A percentile compares a stretch with the other conserved stretches of the same genome.
Conservation (phyloP, 2,888 invertebrate genomes). For the Polyommatus icarus region DNA sequence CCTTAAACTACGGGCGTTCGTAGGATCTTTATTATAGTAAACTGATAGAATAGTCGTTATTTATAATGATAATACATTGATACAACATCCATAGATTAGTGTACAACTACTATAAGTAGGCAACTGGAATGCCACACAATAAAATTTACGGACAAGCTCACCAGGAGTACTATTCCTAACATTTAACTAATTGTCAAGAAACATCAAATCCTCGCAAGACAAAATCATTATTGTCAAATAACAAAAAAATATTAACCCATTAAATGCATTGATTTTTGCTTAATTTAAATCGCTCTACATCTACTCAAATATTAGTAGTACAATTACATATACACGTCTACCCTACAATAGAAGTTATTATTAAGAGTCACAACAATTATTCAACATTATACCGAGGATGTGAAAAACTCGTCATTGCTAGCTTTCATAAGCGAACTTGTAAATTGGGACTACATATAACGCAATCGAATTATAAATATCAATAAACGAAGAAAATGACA, state of each 20-base stretch:
- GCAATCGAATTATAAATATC: constrained; percentile 44
- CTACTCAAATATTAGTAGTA: constrained; percentile 58
- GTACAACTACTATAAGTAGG: constrained; percentile 35
- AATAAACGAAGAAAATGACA: constrained; percentile 34
- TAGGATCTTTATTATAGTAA: constrained; percentile 16
- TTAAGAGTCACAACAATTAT: constrained; percentile 64
- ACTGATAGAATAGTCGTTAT: constrained; percentile 17
- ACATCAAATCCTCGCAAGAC: constrained; percentile 29
- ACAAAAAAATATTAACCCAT: constrained; percentile 52
- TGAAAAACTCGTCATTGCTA: not conserved
- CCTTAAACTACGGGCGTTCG: not conserved
- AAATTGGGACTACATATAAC: constrained; percentile 41
- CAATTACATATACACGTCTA: constrained; percentile 57
- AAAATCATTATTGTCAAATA: constrained; percentile 46
- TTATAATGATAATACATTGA: constrained; percentile 30
- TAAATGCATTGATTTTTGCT: constrained; percentile 66
- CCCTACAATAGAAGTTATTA: constrained; percentile 59
- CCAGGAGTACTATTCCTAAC: constrained; percentile 36
- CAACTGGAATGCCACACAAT: constrained; percentile 38
- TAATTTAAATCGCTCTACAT: constrained; percentile 55
- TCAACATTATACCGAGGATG: constrained; percentile 15
- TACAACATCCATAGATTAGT: constrained; percentile 32
- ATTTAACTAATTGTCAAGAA: constrained; percentile 25
- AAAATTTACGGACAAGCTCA: constrained; percentile 37
- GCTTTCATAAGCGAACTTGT: not conserved